Conservation (phyloP, 2,113 vertebrate genomes). For the Ammodytes dubius region DNA sequence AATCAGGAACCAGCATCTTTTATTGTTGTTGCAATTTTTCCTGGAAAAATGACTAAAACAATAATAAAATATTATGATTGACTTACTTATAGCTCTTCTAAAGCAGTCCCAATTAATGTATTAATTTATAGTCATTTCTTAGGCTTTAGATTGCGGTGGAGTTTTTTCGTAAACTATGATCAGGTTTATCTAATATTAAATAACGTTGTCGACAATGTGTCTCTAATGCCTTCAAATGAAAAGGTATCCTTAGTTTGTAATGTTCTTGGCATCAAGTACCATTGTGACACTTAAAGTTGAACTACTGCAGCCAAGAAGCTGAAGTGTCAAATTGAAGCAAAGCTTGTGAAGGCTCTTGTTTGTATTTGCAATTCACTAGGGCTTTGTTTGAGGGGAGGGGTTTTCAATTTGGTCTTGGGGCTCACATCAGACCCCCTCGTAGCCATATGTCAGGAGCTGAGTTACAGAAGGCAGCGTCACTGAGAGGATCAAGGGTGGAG, state of each 20-base stretch:
- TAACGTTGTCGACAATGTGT: background rate
- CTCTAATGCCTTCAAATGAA: background rate
- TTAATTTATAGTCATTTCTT: background rate
- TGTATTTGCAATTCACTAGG: constrained; percentile 66
- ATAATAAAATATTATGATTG: background rate
- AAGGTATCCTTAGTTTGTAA: background rate
- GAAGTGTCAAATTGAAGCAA: constrained; percentile 25
- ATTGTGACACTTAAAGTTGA: background rate
- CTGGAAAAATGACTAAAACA: background rate
- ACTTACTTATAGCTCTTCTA: background rate
- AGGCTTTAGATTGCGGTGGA: background rate
- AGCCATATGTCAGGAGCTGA: background rate
- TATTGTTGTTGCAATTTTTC: background rate
- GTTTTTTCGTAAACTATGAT: background rate
- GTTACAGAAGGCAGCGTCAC: constrained; percentile 43
- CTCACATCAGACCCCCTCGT: constrained; percentile 43
- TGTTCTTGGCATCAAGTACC: background rate
- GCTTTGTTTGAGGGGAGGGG: constrained; percentile 55
- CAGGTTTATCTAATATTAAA: background rate
- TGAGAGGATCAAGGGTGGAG: constrained; percentile 47
- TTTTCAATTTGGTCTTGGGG: constrained; percentile 28
- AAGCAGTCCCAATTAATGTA: background rate
- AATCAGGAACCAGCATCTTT: background rate
- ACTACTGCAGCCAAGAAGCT: background rate
- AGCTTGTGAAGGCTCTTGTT: constrained; percentile 40